These are phyloP conservation scores for Epinephelus lanceolatus DNA, from an alignment of 2,113 vertebrate genomes.

Conservation along the genomic window DNA sequence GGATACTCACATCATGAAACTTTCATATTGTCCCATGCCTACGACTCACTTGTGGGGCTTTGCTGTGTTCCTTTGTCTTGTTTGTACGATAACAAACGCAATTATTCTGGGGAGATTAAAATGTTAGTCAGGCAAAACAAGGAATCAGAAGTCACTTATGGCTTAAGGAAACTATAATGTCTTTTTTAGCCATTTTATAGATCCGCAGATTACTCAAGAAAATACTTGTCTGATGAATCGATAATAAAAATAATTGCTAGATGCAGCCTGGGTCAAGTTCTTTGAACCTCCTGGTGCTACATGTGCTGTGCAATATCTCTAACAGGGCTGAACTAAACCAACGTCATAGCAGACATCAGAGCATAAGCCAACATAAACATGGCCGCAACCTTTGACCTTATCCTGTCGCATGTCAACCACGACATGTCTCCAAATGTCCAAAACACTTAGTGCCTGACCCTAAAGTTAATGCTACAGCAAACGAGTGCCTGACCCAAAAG, in stretches of 20 bases:
- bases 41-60: not conserved
- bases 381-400: slow-evolving; percentile 42
- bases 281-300: not conserved
- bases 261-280: not conserved
- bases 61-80: not conserved
- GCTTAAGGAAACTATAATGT: not conserved
- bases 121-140: not conserved
- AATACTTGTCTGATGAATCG: not conserved
- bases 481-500: slow-evolving; percentile 18
- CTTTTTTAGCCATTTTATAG: not conserved
- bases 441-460: slow-evolving; percentile 29
- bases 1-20: too few relatives aligned
- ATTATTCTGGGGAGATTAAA: not conserved
- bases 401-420: slow-evolving; percentile 8
- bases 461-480: slow-evolving; percentile 37
- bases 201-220: not conserved
- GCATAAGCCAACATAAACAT: slow-evolving; percentile 24
- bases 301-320: not conserved
- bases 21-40: too few relatives aligned
- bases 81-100: not conserved
- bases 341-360: not conserved
- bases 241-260: not conserved
- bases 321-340: not conserved
- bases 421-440: slow-evolving; percentile 17
- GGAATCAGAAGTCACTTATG: not conserved